phyloP scores from a whole-genome alignment of 1,140 invertebrate genomes.

The Saccostrea glomerata region DNA sequence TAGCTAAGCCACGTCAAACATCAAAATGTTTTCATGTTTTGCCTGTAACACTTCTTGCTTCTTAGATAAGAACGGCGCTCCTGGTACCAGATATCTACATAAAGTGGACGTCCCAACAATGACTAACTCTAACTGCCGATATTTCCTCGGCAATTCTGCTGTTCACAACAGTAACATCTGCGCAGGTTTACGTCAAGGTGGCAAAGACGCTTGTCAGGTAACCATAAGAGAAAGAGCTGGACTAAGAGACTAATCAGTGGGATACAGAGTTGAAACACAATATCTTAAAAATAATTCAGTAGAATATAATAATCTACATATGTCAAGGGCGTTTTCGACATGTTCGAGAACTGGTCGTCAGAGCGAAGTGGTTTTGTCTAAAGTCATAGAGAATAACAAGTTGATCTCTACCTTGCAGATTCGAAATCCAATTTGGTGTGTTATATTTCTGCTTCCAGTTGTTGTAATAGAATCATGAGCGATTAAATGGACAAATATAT shows the following conservation, averaged over 20 bases:
- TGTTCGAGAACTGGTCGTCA: too few relatives aligned
- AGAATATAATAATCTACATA: too few relatives aligned
- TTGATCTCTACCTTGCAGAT: too few relatives aligned
- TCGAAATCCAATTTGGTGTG: too few relatives aligned
- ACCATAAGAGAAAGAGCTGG: neutral
- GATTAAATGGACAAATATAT: too few relatives aligned
- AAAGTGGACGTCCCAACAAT: conserved; percentile 67
- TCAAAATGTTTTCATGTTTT: neutral
- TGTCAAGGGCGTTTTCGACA: too few relatives aligned
- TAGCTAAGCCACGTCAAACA: neutral
- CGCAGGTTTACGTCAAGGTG: conserved; percentile 81
- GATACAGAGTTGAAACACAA: too few relatives aligned
- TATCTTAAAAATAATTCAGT: too few relatives aligned
- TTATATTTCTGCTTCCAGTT: too few relatives aligned
- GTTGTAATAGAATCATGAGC: too few relatives aligned
- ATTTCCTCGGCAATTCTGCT: conserved; percentile 61
- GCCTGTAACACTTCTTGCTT: neutral
- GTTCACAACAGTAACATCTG: conserved; percentile 79
- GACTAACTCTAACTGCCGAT: conserved; percentile 61
- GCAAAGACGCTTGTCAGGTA: conserved; percentile 75
- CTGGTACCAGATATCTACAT: conserved; percentile 56
- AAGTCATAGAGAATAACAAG: too few relatives aligned
- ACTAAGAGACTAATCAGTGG: neutral
- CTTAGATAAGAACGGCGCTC: conserved; percentile 53
- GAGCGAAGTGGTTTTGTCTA: too few relatives aligned